Conservation (phyloP, 2,113 vertebrate genomes). For the Dascyllus trimaculatus region DNA sequence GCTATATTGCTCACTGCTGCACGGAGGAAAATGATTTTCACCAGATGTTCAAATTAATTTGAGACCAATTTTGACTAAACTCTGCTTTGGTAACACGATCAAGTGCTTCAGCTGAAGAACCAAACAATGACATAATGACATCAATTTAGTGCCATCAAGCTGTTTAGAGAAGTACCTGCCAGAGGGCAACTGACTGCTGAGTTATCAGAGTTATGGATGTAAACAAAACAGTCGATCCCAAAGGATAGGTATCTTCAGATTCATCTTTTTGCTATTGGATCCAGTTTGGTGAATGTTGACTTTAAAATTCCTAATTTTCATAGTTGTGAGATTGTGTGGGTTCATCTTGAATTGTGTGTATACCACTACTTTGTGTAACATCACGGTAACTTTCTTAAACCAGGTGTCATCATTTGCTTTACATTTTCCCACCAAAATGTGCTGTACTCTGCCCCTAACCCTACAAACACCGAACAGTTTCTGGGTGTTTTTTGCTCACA, state of each 20-base stretch:
- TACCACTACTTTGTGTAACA: too few relatives aligned
- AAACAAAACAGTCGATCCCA: background rate
- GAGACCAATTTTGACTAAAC: conserved; percentile 40
- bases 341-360: background rate
- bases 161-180: conserved; percentile 8
- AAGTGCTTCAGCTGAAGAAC: conserved; percentile 39
- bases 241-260: background rate
- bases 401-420: background rate
- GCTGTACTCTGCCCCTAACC: background rate
- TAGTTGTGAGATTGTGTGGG: background rate
- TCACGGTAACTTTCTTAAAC: too few relatives aligned
- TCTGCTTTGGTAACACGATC: conserved; percentile 36
- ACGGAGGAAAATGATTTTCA: conserved; percentile 15
- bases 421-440: background rate
- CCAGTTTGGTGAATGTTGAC: background rate
- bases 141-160: conserved; percentile 29
- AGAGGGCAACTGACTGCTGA: background rate
- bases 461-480: too few relatives aligned
- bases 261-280: background rate
- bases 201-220: background rate
- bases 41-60: conserved; percentile 66
- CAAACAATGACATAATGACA: conserved; percentile 42
- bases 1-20: conserved; percentile 8
- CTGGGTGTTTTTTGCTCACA: too few relatives aligned
- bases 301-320: background rate